Evolutionary conservation across 1,140 invertebrate genomes (phyloP).

Genomic region (Nasonia giraulti): DNA sequence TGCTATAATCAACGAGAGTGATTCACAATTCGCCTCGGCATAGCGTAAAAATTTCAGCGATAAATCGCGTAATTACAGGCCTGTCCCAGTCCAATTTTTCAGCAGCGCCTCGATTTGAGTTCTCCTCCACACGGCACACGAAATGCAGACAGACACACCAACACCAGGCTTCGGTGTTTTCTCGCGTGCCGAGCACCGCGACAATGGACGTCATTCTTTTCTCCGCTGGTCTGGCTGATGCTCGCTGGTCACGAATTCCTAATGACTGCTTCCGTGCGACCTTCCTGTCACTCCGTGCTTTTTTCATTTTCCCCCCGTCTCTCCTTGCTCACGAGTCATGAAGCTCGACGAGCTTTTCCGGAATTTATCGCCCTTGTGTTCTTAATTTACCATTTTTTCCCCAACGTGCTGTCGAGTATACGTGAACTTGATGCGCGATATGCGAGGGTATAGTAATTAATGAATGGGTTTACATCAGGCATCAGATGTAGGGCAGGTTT

Average conservation of each 20-base stretch:
- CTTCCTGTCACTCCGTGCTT: background rate
- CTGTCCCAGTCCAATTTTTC: background rate
- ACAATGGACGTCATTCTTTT: background rate
- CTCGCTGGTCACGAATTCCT: constrained; percentile 6
- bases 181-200: background rate
- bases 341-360: background rate
- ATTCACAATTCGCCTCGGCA: background rate
- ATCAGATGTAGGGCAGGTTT: no score
- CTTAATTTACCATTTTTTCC: background rate
- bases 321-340: background rate
- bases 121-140: background rate
- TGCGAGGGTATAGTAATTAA: background rate
- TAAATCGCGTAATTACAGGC: background rate
- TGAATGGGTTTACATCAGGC: no score
- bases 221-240: background rate
- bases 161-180: background rate
- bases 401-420: background rate
- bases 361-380: background rate
- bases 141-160: background rate
- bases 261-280: constrained; percentile 12
- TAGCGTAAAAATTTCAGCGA: background rate
- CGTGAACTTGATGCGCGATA: background rate
- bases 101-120: background rate
- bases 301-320: background rate
- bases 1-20: no score